Percentiles rank a stretch among this genome's conserved stretches.
Evolutionary conservation across 2,888 invertebrate genomes (phyloP).

Genomic region (Pammene fasciana): DNA sequence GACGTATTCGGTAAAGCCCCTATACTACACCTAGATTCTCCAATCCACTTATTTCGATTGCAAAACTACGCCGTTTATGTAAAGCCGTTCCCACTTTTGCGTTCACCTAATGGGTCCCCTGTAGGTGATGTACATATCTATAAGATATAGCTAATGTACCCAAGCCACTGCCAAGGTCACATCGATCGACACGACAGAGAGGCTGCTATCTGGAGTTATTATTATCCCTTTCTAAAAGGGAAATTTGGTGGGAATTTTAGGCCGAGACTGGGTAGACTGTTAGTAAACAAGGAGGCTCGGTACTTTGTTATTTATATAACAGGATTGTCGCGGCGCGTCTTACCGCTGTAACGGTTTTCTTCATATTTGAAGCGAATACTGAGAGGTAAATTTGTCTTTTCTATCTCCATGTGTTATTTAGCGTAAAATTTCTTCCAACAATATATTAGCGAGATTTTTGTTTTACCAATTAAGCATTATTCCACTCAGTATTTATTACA

Average conservation of each 20-base stretch:
- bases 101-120: constrained; percentile 10
- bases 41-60: neutral
- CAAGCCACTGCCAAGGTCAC: constrained; percentile 75
- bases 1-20: neutral
- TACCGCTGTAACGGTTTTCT: neutral
- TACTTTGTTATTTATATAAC: constrained; percentile 38
- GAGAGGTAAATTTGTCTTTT: neutral
- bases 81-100: constrained; percentile 4
- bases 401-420: no score
- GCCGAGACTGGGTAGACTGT: constrained; percentile 60
- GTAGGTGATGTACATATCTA: constrained; percentile 8
- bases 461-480: no score
- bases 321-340: neutral
- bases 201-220: constrained; percentile 46
- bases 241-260: constrained; percentile 43
- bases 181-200: constrained; percentile 68
- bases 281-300: constrained; percentile 58
- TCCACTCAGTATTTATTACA: no score
- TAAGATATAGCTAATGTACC: constrained; percentile 46
- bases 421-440: no score
- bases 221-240: constrained; percentile 49
- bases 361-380: neutral
- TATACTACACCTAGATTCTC: neutral
- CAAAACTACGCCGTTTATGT: neutral
- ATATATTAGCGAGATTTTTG: no score